Conservation (phyloP, 2,888 invertebrate species). For the Cordylochernes scorpioides region DNA sequence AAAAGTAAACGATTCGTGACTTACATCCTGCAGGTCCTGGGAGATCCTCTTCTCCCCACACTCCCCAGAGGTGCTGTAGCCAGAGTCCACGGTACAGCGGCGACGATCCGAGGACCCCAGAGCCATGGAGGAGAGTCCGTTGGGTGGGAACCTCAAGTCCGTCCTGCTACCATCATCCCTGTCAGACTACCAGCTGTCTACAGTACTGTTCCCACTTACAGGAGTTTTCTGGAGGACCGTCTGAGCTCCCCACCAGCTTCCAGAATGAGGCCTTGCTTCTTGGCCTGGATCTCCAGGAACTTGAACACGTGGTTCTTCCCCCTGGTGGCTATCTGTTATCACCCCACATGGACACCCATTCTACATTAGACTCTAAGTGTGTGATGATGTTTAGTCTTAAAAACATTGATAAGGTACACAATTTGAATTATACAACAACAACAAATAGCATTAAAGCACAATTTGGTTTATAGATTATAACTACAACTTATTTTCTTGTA, state of each 20-base stretch:
- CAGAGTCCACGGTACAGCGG: conserved; percentile 56
- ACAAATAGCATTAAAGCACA: too few species aligned
- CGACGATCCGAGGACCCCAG: too few species aligned
- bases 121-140: conserved; percentile 16
- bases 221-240: not conserved
- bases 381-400: too few species aligned
- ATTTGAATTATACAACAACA: too few species aligned
- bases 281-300: conserved; percentile 60
- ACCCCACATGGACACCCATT: too few species aligned
- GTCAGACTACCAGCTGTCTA: too few species aligned
- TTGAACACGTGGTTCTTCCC: conserved; percentile 85
- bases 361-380: too few species aligned
- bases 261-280: conserved; percentile 17
- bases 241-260: conserved; percentile 12
- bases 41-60: conserved; percentile 28
- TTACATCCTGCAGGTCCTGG: conserved; percentile 17
- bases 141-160: conserved; percentile 11
- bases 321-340: conserved; percentile 50
- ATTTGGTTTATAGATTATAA: too few species aligned
- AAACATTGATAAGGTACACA: too few species aligned
- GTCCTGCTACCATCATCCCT: conserved; percentile 4
- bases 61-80: conserved; percentile 66
- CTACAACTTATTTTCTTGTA: too few species aligned
- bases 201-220: too few species aligned
- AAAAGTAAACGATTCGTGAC: conserved; percentile 1